A percentile compares a stretch with the other conserved stretches of the same genome.
Evolutionary conservation across 2,113 vertebrate genomes (phyloP).

Genomic region (Nesogale talazaci): DNA sequence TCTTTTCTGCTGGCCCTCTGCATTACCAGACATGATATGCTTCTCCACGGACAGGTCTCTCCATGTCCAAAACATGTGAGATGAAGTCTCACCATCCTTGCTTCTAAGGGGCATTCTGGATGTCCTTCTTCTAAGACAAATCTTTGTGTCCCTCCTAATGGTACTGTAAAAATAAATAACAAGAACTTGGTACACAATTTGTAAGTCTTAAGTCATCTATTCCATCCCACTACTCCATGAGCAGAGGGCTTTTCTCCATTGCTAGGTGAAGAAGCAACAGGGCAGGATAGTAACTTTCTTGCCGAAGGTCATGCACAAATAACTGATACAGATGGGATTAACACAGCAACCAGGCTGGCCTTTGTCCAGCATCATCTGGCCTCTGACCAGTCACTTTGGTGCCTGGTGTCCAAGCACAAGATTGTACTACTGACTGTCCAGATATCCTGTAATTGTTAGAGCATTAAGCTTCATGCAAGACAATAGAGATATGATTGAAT

Average conservation of each 20-base stretch:
- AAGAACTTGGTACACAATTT: not conserved
- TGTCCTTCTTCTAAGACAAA: too few species aligned
- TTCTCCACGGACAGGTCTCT: too few species aligned
- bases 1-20: too few species aligned
- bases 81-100: too few species aligned
- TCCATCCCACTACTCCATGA: not conserved
- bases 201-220: not conserved
- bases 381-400: accelerated
- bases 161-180: too few species aligned
- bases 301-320: not conserved
- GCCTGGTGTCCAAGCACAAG: not conserved
- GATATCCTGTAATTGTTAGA: not conserved
- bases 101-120: too few species aligned
- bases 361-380: not conserved
- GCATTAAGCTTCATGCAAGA: not conserved
- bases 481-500: not conserved
- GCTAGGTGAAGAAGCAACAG: not conserved
- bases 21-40: too few species aligned
- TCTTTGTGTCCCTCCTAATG: too few species aligned
- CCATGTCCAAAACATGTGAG: too few species aligned
- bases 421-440: too few species aligned
- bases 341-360: not conserved
- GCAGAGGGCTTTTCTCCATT: not conserved
- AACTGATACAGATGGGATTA: not conserved
- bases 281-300: not conserved